Conservation (phyloP, 2,113 vertebrate species). For the Myotis lucifugus region DNA sequence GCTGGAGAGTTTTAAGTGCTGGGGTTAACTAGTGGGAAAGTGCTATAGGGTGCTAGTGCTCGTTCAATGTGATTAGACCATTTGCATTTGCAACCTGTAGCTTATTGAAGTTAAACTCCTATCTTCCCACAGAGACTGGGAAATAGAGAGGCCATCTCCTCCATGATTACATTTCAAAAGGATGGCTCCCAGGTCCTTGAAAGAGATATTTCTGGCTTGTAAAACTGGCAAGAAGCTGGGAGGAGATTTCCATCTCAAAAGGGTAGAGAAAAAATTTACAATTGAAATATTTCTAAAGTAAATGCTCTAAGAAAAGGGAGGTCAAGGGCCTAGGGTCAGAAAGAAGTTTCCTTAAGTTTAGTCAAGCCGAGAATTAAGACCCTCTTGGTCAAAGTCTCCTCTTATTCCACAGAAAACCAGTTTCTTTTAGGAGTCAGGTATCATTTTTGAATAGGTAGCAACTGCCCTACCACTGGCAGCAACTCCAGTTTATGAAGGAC, state of each 20-base stretch:
- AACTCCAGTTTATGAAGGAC: background rate
- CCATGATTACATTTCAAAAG: background rate
- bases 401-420: background rate
- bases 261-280: background rate
- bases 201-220: background rate
- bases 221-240: background rate
- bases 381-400: background rate
- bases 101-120: background rate
- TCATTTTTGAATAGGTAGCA: background rate
- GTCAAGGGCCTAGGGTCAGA: background rate
- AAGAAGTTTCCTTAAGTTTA: background rate
- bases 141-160: background rate
- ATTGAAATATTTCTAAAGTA: background rate
- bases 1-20: background rate
- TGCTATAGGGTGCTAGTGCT: background rate
- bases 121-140: background rate
- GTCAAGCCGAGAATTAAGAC: background rate
- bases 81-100: background rate
- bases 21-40: background rate
- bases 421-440: background rate
- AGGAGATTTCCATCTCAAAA: background rate
- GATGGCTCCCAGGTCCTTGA: background rate
- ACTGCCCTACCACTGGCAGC: background rate
- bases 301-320: background rate
- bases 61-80: background rate